Percentiles rank a stretch among this genome's conserved stretches.
These are phyloP conservation scores for Lepidonotus clava DNA, from an alignment of 2,888 invertebrate species.

Conservation along the genomic window DNA sequence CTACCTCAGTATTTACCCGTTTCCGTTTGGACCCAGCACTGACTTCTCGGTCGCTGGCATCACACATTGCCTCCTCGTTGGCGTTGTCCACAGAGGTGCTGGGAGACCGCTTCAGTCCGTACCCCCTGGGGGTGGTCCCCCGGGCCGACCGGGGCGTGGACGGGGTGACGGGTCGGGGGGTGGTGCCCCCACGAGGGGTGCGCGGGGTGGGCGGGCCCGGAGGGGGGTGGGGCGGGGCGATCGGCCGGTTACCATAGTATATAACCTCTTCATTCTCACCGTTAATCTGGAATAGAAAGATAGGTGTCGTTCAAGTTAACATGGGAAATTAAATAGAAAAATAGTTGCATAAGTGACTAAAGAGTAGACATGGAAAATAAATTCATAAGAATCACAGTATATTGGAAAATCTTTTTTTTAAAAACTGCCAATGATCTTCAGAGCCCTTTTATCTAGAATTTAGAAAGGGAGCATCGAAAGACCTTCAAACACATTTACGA, in stretches of 20 bases:
- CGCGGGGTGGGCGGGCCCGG: constrained; percentile 56
- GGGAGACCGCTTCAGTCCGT: constrained; percentile 57
- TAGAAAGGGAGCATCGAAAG: too few relatives aligned
- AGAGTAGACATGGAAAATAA: not conserved
- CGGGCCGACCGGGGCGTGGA: constrained; percentile 1
- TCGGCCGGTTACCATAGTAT: constrained; percentile 45
- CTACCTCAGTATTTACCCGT: constrained; percentile 47
- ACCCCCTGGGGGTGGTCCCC: constrained; percentile 42
- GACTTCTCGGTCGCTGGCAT: not conserved
- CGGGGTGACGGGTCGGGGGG: constrained; percentile 15
- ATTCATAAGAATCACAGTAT: not conserved
- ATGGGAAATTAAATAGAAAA: not conserved
- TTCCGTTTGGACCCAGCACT: constrained; percentile 57
- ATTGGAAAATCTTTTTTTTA: not conserved
- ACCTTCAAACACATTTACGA: too few relatives aligned
- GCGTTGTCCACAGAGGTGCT: constrained; percentile 50
- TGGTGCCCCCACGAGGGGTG: constrained; percentile 52
- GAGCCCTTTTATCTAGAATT: too few relatives aligned
- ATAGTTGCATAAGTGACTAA: not conserved
- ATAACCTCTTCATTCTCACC: constrained; percentile 50
- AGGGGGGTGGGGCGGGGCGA: constrained; percentile 54
- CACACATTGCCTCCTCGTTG: not conserved
- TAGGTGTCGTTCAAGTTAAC: not conserved
- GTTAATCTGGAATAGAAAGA: constrained; percentile 51
- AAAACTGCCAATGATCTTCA: too few relatives aligned